These are phyloP conservation scores for Cerastoderma edule DNA, from an alignment of 2,888 invertebrate species.

Conservation along the genomic window DNA sequence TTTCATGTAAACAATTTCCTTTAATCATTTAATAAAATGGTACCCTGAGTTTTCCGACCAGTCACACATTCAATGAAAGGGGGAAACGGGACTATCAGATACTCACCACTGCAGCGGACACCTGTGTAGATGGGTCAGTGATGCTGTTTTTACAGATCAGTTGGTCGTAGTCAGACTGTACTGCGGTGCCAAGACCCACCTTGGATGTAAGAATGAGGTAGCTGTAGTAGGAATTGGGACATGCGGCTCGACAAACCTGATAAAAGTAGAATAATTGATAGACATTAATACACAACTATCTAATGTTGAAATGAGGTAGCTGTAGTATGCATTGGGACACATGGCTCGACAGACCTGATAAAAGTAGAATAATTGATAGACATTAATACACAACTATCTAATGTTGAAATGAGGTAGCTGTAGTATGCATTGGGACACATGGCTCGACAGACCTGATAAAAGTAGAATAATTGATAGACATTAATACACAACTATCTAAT, in stretches of 20 bases:
- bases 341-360: conserved; percentile 87
- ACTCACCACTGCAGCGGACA: conserved; percentile 13
- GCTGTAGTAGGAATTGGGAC: conserved; percentile 86
- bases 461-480: no score
- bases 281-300: no score
- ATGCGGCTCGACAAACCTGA: conserved; percentile 88
- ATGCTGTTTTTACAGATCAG: conserved; percentile 87
- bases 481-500: no score
- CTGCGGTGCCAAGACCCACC: conserved; percentile 47
- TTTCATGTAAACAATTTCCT: no score
- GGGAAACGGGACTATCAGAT: neutral
- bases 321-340: conserved; percentile 87
- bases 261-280: no score
- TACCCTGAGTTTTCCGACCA: conserved; percentile 24
- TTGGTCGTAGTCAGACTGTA: conserved; percentile 74
- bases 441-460: conserved; percentile 86
- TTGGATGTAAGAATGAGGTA: conserved; percentile 66
- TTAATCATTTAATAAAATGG: neutral
- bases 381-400: no score
- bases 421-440: conserved; percentile 87
- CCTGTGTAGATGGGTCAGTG: conserved; percentile 19
- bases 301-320: conserved; percentile 63
- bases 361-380: no score
- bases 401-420: conserved; percentile 67
- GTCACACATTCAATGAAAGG: no score